phyloP scores from a whole-genome alignment of 2,888 invertebrate species.

The Hyposoter didymator region DNA sequence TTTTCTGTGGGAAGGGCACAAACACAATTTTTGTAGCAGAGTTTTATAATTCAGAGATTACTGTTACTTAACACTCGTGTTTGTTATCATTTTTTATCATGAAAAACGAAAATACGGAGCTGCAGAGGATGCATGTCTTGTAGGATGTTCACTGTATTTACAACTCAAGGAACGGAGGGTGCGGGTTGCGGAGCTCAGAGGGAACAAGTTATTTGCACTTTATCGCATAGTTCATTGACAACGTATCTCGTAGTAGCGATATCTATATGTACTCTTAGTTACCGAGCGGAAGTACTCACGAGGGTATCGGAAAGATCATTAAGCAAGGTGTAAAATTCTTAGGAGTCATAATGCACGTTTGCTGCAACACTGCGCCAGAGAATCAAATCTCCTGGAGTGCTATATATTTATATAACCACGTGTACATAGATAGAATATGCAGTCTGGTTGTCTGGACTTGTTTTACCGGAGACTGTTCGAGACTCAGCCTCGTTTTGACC shows the following conservation, averaged over 20 bases:
- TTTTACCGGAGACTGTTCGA: slow-evolving; percentile 12
- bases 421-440: background rate
- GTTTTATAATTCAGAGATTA: too few relatives aligned
- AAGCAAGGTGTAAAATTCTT: slow-evolving; percentile 8
- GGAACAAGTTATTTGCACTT: background rate
- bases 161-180: background rate
- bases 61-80: too few relatives aligned
- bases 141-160: background rate
- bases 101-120: slow-evolving; percentile 17
- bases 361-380: background rate
- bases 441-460: background rate
- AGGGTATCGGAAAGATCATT: slow-evolving; percentile 3
- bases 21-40: too few relatives aligned
- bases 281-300: background rate
- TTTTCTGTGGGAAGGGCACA: too few relatives aligned
- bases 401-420: background rate
- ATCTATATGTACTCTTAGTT: slow-evolving; percentile 3
- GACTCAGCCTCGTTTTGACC: slow-evolving; percentile 7
- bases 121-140: background rate
- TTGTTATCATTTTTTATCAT: background rate
- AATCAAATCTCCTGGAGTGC: background rate
- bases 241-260: too few relatives aligned
- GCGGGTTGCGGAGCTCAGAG: background rate
- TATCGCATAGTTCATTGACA: too few relatives aligned
- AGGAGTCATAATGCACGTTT: background rate